A percentile compares a stretch with the other conserved stretches of the same genome.
These are phyloP conservation scores for Verasper variegatus DNA, from an alignment of 2,113 vertebrate genomes.

Conservation along the genomic window DNA sequence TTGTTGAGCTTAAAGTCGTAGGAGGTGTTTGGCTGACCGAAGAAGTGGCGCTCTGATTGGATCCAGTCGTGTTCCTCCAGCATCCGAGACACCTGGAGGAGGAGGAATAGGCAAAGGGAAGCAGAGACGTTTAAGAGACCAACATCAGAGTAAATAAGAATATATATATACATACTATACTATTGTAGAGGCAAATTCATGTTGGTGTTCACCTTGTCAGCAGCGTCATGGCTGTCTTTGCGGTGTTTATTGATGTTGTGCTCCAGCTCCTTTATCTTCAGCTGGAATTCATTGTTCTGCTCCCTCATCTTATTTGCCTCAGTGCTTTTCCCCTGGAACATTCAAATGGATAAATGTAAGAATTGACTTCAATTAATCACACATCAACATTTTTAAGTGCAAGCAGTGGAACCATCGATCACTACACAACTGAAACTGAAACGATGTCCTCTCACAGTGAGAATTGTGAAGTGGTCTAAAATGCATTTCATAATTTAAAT, in stretches of 20 bases:
- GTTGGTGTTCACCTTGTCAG: conserved; percentile 82
- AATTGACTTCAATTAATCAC: background rate
- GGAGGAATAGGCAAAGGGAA: background rate
- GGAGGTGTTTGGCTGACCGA: conserved; percentile 89
- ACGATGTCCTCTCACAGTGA: too few species aligned
- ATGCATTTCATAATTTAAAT: background rate
- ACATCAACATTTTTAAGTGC: background rate
- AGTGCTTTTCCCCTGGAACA: conserved; percentile 77
- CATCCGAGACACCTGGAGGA: conserved; percentile 88
- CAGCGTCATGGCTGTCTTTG: conserved; percentile 86
- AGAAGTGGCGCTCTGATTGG: conserved; percentile 87
- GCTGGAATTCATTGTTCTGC: conserved; percentile 87
- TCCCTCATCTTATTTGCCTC: conserved; percentile 83
- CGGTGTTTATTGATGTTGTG: conserved; percentile 89
- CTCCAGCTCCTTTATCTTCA: conserved; percentile 90
- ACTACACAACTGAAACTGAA: background rate
- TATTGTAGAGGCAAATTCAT: background rate
- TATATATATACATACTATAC: too few species aligned
- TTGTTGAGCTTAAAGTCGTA: conserved; percentile 92
- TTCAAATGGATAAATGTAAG: background rate
- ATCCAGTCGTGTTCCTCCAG: conserved; percentile 95
- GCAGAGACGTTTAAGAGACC: background rate
- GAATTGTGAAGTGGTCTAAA: too few species aligned
- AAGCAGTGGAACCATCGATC: background rate
- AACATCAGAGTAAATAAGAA: background rate